A percentile compares a stretch with the other conserved stretches of the same genome.
phyloP scores from a whole-genome alignment of 2,888 invertebrate genomes.

The Rhabditoides inermis region DNA sequence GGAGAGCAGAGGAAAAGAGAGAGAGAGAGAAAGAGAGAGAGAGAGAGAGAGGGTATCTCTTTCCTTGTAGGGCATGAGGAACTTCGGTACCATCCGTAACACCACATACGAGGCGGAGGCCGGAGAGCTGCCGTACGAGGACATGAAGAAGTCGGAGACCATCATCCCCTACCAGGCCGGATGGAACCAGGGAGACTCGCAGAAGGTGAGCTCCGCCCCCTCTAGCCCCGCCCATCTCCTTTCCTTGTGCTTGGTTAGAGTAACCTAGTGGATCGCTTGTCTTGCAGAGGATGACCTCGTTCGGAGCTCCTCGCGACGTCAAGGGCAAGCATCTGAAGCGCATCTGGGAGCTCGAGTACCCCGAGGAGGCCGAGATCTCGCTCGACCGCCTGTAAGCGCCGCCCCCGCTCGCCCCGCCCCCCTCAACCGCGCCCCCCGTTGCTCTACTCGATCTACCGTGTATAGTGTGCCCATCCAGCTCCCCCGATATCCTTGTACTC shows the following conservation, averaged over 20 bases:
- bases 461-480: not conserved
- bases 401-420: not conserved
- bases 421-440: not conserved
- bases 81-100: conserved; percentile 46
- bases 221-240: too few relatives aligned
- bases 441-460: conserved; percentile 4
- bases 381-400: conserved; percentile 45
- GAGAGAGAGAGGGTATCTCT: not conserved
- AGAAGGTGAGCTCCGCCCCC: too few relatives aligned
- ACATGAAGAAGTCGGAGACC: conserved; percentile 50
- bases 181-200: conserved; percentile 53
- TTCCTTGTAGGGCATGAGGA: conserved; percentile 30
- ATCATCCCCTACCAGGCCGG: conserved; percentile 53
- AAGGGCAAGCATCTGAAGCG: conserved; percentile 52
- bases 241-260: not conserved
- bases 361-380: conserved; percentile 41
- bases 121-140: conserved; percentile 51
- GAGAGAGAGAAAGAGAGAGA: not conserved
- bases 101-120: conserved; percentile 50
- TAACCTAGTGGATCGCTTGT: not conserved
- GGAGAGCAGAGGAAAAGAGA: not conserved
- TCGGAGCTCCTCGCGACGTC: conserved; percentile 51
- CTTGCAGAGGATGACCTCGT: conserved; percentile 43
- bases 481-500: not conserved
- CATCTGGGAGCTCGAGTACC: conserved; percentile 51